Evolutionary conservation across 2,888 invertebrate genomes (phyloP).

Genomic region (Leucophenga montana): DNA sequence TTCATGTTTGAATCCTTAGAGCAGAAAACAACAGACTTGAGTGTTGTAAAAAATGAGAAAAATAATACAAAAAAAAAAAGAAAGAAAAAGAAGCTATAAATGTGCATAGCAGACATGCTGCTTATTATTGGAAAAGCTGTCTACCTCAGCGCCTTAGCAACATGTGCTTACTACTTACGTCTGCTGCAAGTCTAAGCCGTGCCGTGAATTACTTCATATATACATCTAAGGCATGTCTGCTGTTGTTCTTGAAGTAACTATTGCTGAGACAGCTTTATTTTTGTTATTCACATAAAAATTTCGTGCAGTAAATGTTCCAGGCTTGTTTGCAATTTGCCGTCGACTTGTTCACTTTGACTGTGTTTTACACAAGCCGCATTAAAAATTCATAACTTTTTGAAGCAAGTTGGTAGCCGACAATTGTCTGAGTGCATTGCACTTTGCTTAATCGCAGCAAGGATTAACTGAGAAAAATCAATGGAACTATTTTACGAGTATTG

Average conservation of each 20-base stretch:
- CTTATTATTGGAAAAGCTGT: not conserved
- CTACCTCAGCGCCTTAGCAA: slow-evolving; percentile 19
- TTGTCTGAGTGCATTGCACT: slow-evolving; percentile 20
- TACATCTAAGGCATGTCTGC: too few relatives aligned
- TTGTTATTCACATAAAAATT: slow-evolving; percentile 20
- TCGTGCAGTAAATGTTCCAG: not conserved
- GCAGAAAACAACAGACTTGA: not conserved
- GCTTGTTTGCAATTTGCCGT: slow-evolving; percentile 5
- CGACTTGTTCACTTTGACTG: slow-evolving; percentile 1
- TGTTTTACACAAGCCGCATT: not conserved
- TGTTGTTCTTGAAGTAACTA: too few relatives aligned
- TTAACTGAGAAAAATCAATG: not conserved
- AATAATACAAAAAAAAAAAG: too few relatives aligned
- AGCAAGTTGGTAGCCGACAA: not conserved
- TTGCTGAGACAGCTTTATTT: slow-evolving; percentile 19
- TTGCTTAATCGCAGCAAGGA: not conserved
- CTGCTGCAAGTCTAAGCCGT: too few relatives aligned
- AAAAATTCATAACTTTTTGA: too few relatives aligned
- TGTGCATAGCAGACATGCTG: not conserved
- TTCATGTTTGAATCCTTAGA: slow-evolving; percentile 12
- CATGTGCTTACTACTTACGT: slow-evolving; percentile 10
- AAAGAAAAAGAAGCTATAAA: not conserved
- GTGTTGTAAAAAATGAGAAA: not conserved
- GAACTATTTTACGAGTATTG: not conserved
- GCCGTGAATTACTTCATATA: too few relatives aligned